A percentile compares a stretch with the other conserved stretches of the same genome.
These are phyloP conservation scores for Zaprionus ornatus DNA, from an alignment of 1,140 invertebrate genomes.

Conservation along the genomic window DNA sequence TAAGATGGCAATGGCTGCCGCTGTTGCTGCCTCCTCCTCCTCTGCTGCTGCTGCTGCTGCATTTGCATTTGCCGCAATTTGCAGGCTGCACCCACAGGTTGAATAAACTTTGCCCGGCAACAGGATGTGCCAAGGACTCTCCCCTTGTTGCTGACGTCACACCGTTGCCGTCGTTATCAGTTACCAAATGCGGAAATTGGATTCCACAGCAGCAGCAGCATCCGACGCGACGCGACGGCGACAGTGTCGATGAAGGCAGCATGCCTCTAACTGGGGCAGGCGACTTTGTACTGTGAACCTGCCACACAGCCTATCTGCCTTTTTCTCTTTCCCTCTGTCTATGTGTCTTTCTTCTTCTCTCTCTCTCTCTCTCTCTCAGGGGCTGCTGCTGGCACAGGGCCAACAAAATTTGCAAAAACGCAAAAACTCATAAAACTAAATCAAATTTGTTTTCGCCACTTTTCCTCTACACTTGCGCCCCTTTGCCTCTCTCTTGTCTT, in stretches of 20 bases:
- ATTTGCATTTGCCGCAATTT: constrained; percentile 26
- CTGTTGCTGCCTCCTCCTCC: too few relatives aligned
- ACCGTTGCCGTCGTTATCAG: constrained; percentile 19
- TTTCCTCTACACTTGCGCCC: constrained; percentile 1
- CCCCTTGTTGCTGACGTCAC: constrained; percentile 20
- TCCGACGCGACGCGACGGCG: constrained; percentile 24
- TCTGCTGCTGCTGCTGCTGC: not conserved
- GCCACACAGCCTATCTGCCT: constrained; percentile 21
- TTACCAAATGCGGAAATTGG: constrained; percentile 63
- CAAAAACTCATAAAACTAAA: constrained; percentile 42
- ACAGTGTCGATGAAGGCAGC: not conserved
- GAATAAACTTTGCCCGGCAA: constrained; percentile 67
- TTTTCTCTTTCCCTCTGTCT: not conserved
- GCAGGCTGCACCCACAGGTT: constrained; percentile 53
- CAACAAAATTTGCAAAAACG: constrained; percentile 43
- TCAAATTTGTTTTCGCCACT: constrained; percentile 44
- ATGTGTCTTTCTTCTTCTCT: not conserved
- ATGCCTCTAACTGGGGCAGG: constrained; percentile 24
- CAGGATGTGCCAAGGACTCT: constrained; percentile 46
- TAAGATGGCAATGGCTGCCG: constrained; percentile 15
- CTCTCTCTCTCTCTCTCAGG: too few relatives aligned
- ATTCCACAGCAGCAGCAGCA: constrained; percentile 48
- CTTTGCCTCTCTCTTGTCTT: not conserved
- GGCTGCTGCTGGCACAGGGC: constrained; percentile 39
- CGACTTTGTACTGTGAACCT: constrained; percentile 57